phyloP scores from a whole-genome alignment of 2,888 invertebrate species.

The Marronus borbonicus region DNA sequence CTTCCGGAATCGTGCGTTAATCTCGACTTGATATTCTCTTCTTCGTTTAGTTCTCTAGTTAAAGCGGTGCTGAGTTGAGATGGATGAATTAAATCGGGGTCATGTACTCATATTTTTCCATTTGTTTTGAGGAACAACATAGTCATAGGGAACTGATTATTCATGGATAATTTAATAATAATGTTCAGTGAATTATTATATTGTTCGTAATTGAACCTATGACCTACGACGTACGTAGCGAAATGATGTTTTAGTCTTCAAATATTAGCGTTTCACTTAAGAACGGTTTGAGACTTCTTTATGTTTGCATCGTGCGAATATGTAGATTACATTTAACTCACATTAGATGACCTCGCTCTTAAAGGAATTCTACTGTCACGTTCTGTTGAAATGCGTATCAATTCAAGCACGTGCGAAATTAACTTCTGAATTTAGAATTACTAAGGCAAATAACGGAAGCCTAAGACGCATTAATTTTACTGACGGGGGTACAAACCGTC shows the following conservation, averaged over 20 bases:
- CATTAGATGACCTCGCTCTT: conserved; percentile 5
- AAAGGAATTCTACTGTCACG: conserved; percentile 7
- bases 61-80: too few relatives aligned
- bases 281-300: too few relatives aligned
- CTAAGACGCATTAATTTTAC: conserved; percentile 5
- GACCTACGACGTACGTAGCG: too few relatives aligned
- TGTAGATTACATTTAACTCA: neutral
- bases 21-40: too few relatives aligned
- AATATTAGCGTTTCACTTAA: too few relatives aligned
- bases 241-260: too few relatives aligned
- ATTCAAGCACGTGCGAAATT: neutral
- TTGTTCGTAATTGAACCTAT: too few relatives aligned
- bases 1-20: too few relatives aligned
- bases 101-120: neutral
- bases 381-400: neutral
- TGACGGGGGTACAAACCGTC: neutral
- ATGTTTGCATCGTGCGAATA: neutral
- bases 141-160: neutral
- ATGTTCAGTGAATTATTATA: too few relatives aligned
- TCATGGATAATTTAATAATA: too few relatives aligned
- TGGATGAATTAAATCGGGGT: neutral
- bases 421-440: neutral
- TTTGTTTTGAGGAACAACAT: neutral
- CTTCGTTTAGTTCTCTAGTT: too few relatives aligned
- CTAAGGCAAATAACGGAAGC: neutral